Percentiles rank a stretch among this genome's conserved stretches.
Conservation (phyloP, 2,888 invertebrate genomes). For the Drosophila lutescens region DNA sequence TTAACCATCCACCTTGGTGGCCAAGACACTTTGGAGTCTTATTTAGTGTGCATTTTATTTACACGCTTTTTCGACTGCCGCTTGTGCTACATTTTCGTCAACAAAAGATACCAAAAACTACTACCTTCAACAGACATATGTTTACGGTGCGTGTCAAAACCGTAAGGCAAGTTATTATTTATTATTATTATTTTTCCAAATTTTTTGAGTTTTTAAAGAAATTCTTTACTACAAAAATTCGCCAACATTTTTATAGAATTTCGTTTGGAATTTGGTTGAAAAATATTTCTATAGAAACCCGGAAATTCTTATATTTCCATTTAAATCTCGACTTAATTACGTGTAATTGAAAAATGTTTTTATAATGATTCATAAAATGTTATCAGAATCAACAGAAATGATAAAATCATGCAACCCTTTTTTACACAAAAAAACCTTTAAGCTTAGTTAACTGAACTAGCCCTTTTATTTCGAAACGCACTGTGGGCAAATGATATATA, state of each 20-base stretch:
- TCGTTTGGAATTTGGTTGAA: too few relatives aligned
- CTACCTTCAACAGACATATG: constrained; percentile 25
- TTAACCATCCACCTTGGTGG: constrained; percentile 6
- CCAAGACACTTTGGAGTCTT: constrained; percentile 24
- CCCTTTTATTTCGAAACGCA: constrained; percentile 19
- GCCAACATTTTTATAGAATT: too few relatives aligned
- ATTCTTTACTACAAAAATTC: too few relatives aligned
- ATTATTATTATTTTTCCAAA: too few relatives aligned
- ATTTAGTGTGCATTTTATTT: constrained; percentile 35
- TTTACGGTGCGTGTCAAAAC: constrained; percentile 28
- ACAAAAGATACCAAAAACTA: constrained; percentile 38
- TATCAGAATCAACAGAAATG: not conserved
- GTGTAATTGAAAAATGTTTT: too few relatives aligned
- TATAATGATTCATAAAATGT: too few relatives aligned
- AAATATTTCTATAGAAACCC: too few relatives aligned
- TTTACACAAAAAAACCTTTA: not conserved
- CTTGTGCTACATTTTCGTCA: constrained; percentile 58
- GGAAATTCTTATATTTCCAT: too few relatives aligned
- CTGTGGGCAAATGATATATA: constrained; percentile 42
- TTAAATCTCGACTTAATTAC: not conserved
- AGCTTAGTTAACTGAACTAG: not conserved
- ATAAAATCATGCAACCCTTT: not conserved
- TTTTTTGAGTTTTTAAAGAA: not conserved
- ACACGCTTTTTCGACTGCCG: constrained; percentile 43
- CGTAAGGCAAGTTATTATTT: not conserved